Evolutionary conservation across 2,113 vertebrate species (phyloP).

Genomic region (Eleginops maclovinus): DNA sequence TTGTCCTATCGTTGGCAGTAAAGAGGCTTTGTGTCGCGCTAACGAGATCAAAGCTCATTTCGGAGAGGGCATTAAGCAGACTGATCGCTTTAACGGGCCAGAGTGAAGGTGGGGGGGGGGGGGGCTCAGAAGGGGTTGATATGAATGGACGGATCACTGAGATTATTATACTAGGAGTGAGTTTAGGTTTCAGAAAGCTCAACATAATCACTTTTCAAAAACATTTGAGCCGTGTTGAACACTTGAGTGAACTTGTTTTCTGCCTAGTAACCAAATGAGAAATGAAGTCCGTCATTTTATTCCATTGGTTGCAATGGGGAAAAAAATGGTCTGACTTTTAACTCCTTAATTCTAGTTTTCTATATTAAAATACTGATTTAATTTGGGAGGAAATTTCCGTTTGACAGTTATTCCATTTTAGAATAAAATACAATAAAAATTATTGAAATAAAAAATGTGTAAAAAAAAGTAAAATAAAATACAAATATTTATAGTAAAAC

Average conservation of each 20-base stretch:
- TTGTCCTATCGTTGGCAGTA: conserved; percentile 82
- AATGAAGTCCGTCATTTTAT: not conserved
- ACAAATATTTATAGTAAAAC: too few species aligned
- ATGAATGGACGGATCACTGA: conserved; percentile 43
- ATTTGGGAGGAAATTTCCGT: too few species aligned
- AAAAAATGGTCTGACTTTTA: conserved; percentile 15
- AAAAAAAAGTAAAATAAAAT: too few species aligned
- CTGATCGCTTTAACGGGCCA: conserved; percentile 72
- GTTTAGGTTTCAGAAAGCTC: not conserved
- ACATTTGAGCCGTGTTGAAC: not conserved
- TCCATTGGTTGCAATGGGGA: conserved; percentile 26
- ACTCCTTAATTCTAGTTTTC: too few species aligned
- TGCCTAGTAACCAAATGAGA: not conserved
- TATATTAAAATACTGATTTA: too few species aligned
- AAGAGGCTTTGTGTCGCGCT: conserved; percentile 84
- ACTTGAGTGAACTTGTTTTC: not conserved
- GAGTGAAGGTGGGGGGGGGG: conserved; percentile 16
- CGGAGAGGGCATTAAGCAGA: conserved; percentile 79
- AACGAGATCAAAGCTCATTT: conserved; percentile 85
- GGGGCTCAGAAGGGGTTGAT: not conserved
- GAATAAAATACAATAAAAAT: too few species aligned
- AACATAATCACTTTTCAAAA: not conserved
- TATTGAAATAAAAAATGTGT: too few species aligned
- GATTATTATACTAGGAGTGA: conserved; percentile 10
- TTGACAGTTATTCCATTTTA: too few species aligned